These are phyloP conservation scores for Agrotis segetum DNA, from an alignment of 2,888 invertebrate species.

Conservation along the genomic window DNA sequence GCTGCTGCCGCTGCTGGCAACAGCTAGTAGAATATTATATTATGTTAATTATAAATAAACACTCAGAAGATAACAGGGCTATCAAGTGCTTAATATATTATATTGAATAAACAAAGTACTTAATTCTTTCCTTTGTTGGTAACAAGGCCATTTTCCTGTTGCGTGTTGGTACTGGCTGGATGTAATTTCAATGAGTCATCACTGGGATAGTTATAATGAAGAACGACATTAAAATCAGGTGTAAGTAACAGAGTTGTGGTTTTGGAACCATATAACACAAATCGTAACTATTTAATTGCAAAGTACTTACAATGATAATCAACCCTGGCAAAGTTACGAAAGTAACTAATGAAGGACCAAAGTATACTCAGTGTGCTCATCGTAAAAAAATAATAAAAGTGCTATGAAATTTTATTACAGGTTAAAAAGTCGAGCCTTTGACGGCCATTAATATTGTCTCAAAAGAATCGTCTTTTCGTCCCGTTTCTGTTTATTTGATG, in stretches of 20 bases:
- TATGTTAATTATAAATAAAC: conserved; percentile 45
- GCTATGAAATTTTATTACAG: too few species aligned
- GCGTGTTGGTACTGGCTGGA: conserved; percentile 4
- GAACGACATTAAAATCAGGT: neutral
- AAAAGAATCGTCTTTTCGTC: neutral
- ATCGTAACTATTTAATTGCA: neutral
- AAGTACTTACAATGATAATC: neutral
- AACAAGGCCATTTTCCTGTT: conserved; percentile 52
- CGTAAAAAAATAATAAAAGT: too few species aligned
- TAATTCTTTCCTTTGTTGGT: conserved; percentile 45
- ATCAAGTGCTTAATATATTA: conserved; percentile 39
- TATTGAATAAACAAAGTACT: conserved; percentile 56
- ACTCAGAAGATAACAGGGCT: conserved; percentile 49
- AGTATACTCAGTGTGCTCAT: too few species aligned
- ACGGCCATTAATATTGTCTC: neutral
- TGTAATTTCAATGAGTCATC: conserved; percentile 1
- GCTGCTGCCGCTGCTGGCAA: too few species aligned
- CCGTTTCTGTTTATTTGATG: neutral
- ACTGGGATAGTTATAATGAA: neutral
- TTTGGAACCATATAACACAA: neutral
- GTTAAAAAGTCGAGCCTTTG: too few species aligned
- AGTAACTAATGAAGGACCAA: neutral
- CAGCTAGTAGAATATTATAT: too few species aligned
- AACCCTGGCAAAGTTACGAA: neutral
- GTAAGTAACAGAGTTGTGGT: neutral